phyloP scores from a whole-genome alignment of 2,113 vertebrate genomes.

The Lepisosteus oculatus region DNA sequence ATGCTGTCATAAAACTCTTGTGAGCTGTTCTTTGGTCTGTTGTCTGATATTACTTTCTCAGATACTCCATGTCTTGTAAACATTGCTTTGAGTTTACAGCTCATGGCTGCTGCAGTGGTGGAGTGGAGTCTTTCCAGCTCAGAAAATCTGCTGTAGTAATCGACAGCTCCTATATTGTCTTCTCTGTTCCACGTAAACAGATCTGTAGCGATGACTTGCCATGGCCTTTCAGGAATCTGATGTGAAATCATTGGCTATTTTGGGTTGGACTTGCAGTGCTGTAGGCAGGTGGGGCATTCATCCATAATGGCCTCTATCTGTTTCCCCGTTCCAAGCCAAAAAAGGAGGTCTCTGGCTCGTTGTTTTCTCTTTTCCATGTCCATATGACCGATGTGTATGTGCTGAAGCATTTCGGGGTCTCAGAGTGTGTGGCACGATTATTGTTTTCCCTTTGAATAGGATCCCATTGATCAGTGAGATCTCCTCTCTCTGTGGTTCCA shows the following conservation, averaged over 20 bases:
- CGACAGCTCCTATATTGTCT: not conserved
- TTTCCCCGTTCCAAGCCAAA: not conserved
- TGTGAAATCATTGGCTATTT: constrained; percentile 9
- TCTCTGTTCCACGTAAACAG: constrained; percentile 5
- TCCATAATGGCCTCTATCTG: not conserved
- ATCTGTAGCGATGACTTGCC: constrained; percentile 1
- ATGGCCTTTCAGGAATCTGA: not conserved
- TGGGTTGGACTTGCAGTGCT: not conserved
- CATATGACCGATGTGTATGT: constrained; percentile 6
- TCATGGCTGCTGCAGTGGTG: not conserved
- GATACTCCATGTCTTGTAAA: not conserved
- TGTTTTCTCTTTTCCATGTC: constrained; percentile 13
- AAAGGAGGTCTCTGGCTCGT: not conserved
- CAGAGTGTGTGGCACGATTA: constrained; percentile 7
- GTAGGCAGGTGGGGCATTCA: too few species aligned
- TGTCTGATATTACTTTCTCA: constrained; percentile 5
- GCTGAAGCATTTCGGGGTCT: not conserved
- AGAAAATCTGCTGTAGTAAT: not conserved
- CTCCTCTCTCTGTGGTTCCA: constrained; percentile 14
- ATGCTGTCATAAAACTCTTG: too few species aligned
- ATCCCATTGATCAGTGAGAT: constrained; percentile 8
- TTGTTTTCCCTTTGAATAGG: constrained; percentile 5
- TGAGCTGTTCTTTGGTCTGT: not conserved
- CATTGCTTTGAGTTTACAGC: not conserved
- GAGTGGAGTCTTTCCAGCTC: too few species aligned